Percentiles rank a stretch among this genome's conserved stretches.
Conservation (phyloP, 2,113 vertebrate species). For the Silurus glanis region DNA sequence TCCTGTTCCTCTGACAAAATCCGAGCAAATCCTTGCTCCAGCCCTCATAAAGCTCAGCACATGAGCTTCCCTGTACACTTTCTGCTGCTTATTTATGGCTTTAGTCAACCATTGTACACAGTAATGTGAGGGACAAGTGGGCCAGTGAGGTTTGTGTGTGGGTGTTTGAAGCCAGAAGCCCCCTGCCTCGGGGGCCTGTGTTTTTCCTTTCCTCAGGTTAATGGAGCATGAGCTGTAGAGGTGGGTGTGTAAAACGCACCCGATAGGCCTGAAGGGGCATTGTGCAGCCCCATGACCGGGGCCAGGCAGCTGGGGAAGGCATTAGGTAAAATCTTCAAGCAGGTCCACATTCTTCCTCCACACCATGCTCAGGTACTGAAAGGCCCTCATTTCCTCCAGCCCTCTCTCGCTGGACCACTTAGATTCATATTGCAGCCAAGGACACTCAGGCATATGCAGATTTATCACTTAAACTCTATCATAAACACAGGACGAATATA, state of each 20-base stretch:
- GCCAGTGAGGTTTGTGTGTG: conserved; percentile 55
- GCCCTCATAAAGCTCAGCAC: background rate
- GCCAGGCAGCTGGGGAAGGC: conserved; percentile 65
- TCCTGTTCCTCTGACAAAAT: conserved; percentile 4
- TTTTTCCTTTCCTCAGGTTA: conserved; percentile 62
- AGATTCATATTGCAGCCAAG: conserved; percentile 5
- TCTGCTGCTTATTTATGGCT: conserved; percentile 56
- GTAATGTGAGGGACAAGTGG: conserved; percentile 49
- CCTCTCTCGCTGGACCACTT: conserved; percentile 14
- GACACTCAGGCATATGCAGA: conserved; percentile 5
- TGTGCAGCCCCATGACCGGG: conserved; percentile 35
- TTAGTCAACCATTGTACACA: conserved; percentile 61
- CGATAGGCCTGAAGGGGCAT: conserved; percentile 58
- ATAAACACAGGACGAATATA: conserved; percentile 7
- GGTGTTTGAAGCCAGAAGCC: conserved; percentile 63
- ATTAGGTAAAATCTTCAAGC: conserved; percentile 62
- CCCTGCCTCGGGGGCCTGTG: conserved; percentile 58
- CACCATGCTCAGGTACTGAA: conserved; percentile 40
- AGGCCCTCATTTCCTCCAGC: conserved; percentile 42
- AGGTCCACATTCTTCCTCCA: conserved; percentile 58
- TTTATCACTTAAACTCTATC: conserved; percentile 27
- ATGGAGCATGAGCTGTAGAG: conserved; percentile 60
- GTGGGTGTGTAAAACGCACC: conserved; percentile 37
- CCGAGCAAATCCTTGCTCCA: conserved; percentile 6
- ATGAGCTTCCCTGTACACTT: conserved; percentile 26